A percentile compares a stretch with the other conserved stretches of the same genome.
phyloP scores from a whole-genome alignment of 2,888 invertebrate genomes.

The Steinernema scapterisci region DNA sequence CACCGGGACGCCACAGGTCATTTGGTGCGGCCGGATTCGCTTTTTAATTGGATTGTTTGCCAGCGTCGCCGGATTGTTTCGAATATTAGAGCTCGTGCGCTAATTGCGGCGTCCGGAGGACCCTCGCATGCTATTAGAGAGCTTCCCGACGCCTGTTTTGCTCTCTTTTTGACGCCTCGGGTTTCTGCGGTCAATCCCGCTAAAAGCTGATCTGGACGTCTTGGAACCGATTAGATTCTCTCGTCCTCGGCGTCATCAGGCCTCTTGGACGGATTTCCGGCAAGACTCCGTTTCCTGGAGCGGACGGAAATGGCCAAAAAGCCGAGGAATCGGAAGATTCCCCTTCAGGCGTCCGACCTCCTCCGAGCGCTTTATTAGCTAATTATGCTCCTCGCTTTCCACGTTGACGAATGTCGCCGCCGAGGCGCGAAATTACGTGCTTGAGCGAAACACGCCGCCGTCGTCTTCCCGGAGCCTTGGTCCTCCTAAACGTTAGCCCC shows the following conservation, averaged over 20 bases:
- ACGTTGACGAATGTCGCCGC: constrained; percentile 5
- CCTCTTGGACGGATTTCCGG: background rate
- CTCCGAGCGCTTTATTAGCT: constrained; percentile 22
- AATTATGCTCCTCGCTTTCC: constrained; percentile 17
- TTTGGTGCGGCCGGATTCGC: background rate
- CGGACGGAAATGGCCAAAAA: background rate
- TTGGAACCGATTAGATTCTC: background rate
- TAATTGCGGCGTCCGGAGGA: background rate
- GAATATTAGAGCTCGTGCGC: background rate
- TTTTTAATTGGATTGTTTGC: constrained; percentile 6
- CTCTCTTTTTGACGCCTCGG: background rate
- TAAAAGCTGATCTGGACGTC: background rate
- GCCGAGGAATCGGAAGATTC: background rate
- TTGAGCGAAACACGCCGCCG: background rate
- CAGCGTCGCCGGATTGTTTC: background rate
- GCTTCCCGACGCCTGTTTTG: background rate
- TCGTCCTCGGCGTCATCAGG: too few species aligned
- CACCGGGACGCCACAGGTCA: too few species aligned
- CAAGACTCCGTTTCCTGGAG: constrained; percentile 20
- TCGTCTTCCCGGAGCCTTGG: background rate
- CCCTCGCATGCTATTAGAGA: background rate
- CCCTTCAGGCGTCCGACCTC: background rate
- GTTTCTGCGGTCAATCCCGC: background rate
- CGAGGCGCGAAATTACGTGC: constrained; percentile 28
- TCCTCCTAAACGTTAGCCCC: background rate